Base-by-base conservation (phyloP, 2,797 vertebrate species). In the Spinus olivaceus region DNA sequence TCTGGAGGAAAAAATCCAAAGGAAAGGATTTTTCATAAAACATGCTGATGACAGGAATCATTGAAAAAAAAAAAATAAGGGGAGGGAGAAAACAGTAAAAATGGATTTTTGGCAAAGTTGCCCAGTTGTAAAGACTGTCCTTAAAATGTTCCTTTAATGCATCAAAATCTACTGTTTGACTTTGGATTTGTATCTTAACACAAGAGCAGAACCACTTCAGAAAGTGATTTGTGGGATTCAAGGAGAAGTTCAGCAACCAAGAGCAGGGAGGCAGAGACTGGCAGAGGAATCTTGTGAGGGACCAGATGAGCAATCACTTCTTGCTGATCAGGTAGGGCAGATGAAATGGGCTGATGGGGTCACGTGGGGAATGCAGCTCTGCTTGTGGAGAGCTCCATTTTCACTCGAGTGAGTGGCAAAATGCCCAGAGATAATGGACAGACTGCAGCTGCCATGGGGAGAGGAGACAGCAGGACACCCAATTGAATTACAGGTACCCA, bases 251-350 rank as follows among this genome's bases (percentile, higher is more conserved):
- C 1, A 6, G 59, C 28, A 91, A 39, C 1, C 7, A 44, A 44
- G 27, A 67, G 71, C 32, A 69, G 39, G 25, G 27, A 60, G 80
- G 53, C 22, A 87, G 69, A 67, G 32, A 16, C 30, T 49, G 66
- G 28, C 12, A 76, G 33, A 80, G 60, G 49, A 88, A 74, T 30
- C 30, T 25, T 16, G 4, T 14, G 37, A 67, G 42, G 59, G 33
- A 37, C 12, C n/a, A 42, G 33, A 0, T 0, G 2, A 46, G 37
- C 67, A 56, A 16, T 2, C 37, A 19, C 6, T n/a, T 9, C 9
- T 0, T 32, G 82, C 53, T 32, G 39, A 11, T 24, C 17, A 42
- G 64, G 35, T 5, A 35, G 10, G 41, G 50, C 73, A 84, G 79
- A 15, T 3, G 33, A 17, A 25, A 30, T 3, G 41, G 65, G 53